These are phyloP conservation scores for Darevskia nairensis DNA, from an alignment of 2,797 vertebrate genomes.

Conservation along the genomic window DNA sequence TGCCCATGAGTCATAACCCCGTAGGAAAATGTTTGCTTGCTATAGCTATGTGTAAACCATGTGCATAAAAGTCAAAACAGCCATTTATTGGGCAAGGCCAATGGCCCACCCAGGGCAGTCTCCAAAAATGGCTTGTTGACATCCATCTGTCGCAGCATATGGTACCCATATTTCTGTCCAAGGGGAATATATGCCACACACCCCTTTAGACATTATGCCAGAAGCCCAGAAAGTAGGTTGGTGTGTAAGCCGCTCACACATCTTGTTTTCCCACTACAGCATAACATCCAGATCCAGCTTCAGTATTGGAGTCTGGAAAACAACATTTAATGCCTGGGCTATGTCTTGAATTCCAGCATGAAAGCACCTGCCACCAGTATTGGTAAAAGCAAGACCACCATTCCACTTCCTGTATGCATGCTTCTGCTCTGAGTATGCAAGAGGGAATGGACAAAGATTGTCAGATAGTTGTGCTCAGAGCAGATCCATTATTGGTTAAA, in stretches of 20 bases:
- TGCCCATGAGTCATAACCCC: slow-evolving; percentile 64
- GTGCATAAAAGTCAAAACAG: not conserved
- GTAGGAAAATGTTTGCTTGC: slow-evolving; percentile 54
- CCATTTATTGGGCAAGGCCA: not conserved
- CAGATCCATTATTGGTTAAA: no score
- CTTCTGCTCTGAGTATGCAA: not conserved
- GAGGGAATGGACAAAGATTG: not conserved
- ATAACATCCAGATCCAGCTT: not conserved
- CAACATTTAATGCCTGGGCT: not conserved
- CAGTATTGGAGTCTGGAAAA: not conserved
- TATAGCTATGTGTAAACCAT: slow-evolving; percentile 2
- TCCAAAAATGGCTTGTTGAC: not conserved
- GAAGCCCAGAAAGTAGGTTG: not conserved
- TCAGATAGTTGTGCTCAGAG: not conserved
- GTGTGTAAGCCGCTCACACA: not conserved
- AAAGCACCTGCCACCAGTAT: no score
- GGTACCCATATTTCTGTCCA: not conserved
- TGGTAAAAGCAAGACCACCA: not conserved
- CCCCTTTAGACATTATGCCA: not conserved
- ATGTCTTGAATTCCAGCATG: not conserved
- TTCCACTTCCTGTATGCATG: not conserved
- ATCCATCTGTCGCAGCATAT: not conserved
- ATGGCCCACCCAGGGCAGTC: not conserved
- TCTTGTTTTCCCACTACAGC: not conserved
- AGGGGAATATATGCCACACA: not conserved